These are phyloP conservation scores for Euborellia annulipes DNA, from an alignment of 1,140 invertebrate species.

Conservation along the genomic window DNA sequence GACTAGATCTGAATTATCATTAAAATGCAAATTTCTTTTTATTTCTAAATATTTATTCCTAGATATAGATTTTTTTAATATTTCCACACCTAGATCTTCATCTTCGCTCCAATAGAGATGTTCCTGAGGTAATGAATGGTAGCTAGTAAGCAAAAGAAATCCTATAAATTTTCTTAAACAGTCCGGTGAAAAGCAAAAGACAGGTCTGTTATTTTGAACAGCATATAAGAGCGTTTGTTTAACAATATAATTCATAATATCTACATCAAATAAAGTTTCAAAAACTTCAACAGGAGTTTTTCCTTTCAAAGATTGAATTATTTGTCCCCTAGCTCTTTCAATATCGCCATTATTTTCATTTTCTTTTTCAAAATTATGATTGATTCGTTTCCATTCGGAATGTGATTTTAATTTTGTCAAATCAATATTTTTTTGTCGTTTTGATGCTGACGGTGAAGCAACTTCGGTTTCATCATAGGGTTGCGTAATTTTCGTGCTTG, in stretches of 20 bases:
- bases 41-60: conserved; percentile 3
- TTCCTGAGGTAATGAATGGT: conserved; percentile 5
- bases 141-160: conserved; percentile 4
- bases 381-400: no score
- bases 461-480: no score
- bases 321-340: conserved; percentile 1
- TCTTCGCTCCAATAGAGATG: conserved; percentile 7
- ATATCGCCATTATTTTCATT: conserved; percentile 5
- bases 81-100: conserved; percentile 2
- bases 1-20: conserved; percentile 8
- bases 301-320: neutral
- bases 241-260: conserved; percentile 3
- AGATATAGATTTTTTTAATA: conserved; percentile 5
- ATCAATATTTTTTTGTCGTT: no score
- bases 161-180: conserved; percentile 5
- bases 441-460: no score
- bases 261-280: conserved; percentile 9
- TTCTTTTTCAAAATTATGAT: no score
- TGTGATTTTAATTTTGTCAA: no score
- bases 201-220: conserved; percentile 15
- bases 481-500: no score
- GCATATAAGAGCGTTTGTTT: conserved; percentile 9
- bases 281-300: conserved; percentile 6
- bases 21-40: conserved; percentile 9
- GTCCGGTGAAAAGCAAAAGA: conserved; percentile 4